A percentile compares a stretch with the other conserved stretches of the same genome.
Conservation (phyloP, 2,113 vertebrate species). For the Azemiops feae region DNA sequence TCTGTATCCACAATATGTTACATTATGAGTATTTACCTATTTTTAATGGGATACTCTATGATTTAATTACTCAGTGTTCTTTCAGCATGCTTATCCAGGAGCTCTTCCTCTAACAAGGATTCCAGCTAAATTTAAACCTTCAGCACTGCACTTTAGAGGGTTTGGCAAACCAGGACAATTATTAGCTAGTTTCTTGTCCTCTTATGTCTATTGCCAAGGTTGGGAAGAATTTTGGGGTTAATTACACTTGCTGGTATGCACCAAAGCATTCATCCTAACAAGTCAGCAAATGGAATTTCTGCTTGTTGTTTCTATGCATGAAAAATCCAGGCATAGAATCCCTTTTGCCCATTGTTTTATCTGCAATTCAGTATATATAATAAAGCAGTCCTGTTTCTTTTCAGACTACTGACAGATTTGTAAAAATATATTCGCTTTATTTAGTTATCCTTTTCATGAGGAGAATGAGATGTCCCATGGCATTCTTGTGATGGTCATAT, state of each 20-base stretch:
- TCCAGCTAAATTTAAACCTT: not conserved
- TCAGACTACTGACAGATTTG: not conserved
- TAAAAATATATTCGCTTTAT: constrained; percentile 12
- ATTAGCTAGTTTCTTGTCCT: not conserved
- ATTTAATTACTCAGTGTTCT: not conserved
- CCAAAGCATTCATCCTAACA: no score
- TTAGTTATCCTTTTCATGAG: constrained; percentile 12
- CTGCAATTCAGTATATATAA: no score
- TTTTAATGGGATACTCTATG: not conserved
- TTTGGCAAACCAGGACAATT: not conserved
- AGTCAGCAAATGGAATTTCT: not conserved
- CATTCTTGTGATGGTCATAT: not conserved
- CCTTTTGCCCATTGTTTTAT: not conserved
- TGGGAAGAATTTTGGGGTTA: no score
- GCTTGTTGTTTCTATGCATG: not conserved
- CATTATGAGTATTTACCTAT: not conserved
- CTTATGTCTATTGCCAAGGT: not conserved
- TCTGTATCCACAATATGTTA: not conserved
- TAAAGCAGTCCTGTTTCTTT: not conserved
- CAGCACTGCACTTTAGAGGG: not conserved
- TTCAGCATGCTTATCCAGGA: not conserved
- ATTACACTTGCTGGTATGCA: not conserved
- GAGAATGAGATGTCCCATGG: not conserved
- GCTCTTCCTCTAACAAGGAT: not conserved
- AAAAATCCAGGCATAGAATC: not conserved